A percentile compares a stretch with the other conserved stretches of the same genome.
Evolutionary conservation across 2,113 vertebrate species (phyloP).

Genomic region (Platichthys flesus): DNA sequence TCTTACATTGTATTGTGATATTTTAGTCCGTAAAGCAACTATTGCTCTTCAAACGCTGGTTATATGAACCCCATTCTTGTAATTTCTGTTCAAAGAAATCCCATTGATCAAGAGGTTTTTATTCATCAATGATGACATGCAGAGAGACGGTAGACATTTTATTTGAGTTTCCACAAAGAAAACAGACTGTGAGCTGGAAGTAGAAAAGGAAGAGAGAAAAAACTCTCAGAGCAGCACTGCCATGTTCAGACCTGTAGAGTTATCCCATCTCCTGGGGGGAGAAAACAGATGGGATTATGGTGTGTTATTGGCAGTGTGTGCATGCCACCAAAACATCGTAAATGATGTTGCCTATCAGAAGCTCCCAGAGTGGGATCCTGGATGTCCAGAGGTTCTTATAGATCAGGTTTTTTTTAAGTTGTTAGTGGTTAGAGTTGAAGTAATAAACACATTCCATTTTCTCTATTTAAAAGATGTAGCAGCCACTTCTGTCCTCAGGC

Average conservation of each 20-base stretch:
- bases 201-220: constrained; percentile 45
- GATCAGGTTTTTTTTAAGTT: constrained; percentile 8
- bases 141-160: constrained; percentile 30
- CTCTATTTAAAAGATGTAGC: neutral
- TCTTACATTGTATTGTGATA: neutral
- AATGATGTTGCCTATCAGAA: constrained; percentile 34
- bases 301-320: constrained; percentile 33
- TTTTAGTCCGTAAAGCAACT: neutral
- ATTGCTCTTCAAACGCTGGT: constrained; percentile 1
- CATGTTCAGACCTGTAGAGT: constrained; percentile 44
- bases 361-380: constrained; percentile 20
- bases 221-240: constrained; percentile 25
- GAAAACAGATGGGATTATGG: constrained; percentile 38
- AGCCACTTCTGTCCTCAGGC: neutral
- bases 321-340: constrained; percentile 15
- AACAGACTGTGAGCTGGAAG: constrained; percentile 47
- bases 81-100: constrained; percentile 20
- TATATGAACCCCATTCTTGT: neutral
- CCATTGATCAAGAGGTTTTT: constrained; percentile 32
- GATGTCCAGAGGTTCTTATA: neutral
- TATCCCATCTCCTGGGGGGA: constrained; percentile 43
- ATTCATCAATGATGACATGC: constrained; percentile 8
- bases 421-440: constrained; percentile 4
- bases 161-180: constrained; percentile 40
- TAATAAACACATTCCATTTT: neutral